Percentiles rank a stretch among this genome's conserved stretches.
Conservation (phyloP, 2,113 vertebrate genomes). For the Sigmodon hispidus region DNA sequence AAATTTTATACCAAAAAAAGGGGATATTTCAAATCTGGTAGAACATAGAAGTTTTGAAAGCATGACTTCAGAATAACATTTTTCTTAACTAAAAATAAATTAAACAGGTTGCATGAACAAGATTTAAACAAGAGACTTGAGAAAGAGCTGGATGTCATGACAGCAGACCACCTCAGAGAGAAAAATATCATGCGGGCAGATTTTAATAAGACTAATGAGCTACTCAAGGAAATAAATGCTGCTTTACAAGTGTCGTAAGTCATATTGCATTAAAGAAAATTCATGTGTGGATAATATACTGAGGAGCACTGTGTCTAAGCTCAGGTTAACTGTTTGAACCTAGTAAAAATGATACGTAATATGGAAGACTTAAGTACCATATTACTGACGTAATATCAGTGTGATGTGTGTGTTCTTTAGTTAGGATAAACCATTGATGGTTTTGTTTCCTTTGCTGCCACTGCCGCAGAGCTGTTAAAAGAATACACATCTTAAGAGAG, state of each 20-base stretch:
- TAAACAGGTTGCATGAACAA: constrained; percentile 96
- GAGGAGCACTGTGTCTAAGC: constrained; percentile 67
- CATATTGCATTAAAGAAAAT: constrained; percentile 79
- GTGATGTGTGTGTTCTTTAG: constrained; percentile 6
- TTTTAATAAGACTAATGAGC: constrained; percentile 99
- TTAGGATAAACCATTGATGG: background rate
- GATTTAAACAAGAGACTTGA: constrained; percentile 97
- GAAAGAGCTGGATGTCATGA: constrained; percentile 93
- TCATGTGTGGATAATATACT: constrained; percentile 73
- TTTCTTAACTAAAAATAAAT: constrained; percentile 89
- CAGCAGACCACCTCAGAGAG: constrained; percentile 93
- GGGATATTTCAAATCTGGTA: constrained; percentile 79
- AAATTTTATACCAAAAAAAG: constrained; percentile 72
- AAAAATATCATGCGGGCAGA: constrained; percentile 98
- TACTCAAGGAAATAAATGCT: constrained; percentile 99
- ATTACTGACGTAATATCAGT: background rate
- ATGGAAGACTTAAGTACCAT: background rate
- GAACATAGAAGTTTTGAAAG: constrained; percentile 79
- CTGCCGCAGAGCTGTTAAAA: background rate
- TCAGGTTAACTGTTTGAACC: constrained; percentile 47
- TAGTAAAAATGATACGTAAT: constrained; percentile 35
- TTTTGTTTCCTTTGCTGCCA: background rate
- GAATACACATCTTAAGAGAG: background rate
- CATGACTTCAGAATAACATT: constrained; percentile 85
- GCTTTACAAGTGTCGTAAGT: constrained; percentile 98